Percentiles rank a stretch among this genome's conserved stretches.
Evolutionary conservation across 2,113 vertebrate species (phyloP).

Genomic region (Phylloscopus trochilus): DNA sequence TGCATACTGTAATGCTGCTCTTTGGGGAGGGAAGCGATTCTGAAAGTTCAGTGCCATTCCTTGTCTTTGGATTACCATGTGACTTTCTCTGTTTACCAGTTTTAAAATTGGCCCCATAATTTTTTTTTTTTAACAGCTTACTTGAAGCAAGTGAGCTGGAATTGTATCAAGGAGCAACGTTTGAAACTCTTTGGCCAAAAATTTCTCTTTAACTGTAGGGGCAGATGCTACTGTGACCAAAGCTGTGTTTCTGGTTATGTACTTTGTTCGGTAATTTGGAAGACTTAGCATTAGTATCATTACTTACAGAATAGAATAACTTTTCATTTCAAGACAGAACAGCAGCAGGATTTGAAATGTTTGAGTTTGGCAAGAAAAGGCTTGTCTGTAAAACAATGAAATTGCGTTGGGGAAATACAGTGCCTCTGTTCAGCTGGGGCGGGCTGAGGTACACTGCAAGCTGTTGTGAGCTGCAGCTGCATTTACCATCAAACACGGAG

Average conservation of each 20-base stretch:
- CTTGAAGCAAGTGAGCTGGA: not conserved
- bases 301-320: slow-evolving; percentile 25
- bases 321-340: slow-evolving; percentile 21
- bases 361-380: slow-evolving; percentile 30
- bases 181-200: not conserved
- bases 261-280: not conserved
- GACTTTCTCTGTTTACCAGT: not conserved
- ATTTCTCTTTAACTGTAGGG: not conserved
- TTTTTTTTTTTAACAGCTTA: not conserved
- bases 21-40: not conserved
- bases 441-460: slow-evolving; percentile 59
- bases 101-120: not conserved
- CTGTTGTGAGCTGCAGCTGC: slow-evolving; percentile 75
- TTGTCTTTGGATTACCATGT: not conserved
- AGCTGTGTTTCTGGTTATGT: not conserved
- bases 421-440: slow-evolving; percentile 55
- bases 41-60: not conserved
- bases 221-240: not conserved
- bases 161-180: not conserved
- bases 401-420: slow-evolving; percentile 66
- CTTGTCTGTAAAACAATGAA: slow-evolving; percentile 64
- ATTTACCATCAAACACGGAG: slow-evolving; percentile 76
- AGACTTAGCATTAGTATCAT: not conserved
- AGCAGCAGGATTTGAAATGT: slow-evolving; percentile 37
- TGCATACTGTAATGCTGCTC: not conserved